These are phyloP conservation scores for Microcebus tavaratra DNA, from an alignment of 2,113 vertebrate species.

Conservation along the genomic window DNA sequence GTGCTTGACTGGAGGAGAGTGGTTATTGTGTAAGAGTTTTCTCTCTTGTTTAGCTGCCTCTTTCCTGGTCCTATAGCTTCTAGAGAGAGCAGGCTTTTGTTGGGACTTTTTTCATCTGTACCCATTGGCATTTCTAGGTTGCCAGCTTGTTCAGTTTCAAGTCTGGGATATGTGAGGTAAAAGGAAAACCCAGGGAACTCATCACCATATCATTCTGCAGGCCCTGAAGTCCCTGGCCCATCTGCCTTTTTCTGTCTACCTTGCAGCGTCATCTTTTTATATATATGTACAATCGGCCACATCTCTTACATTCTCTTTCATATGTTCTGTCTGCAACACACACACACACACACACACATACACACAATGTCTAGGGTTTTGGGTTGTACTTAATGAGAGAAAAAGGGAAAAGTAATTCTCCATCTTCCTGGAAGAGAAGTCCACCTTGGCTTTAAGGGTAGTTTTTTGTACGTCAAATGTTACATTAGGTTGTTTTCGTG, in stretches of 20 bases:
- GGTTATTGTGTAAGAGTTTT: neutral
- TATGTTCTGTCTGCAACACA: neutral
- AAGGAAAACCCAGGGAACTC: neutral
- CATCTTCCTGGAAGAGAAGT: neutral
- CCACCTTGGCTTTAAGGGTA: neutral
- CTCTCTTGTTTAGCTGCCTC: neutral
- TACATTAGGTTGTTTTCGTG: neutral
- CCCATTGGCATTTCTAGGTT: neutral
- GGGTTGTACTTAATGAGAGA: neutral
- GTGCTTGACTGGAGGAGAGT: neutral
- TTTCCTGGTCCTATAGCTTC: neutral
- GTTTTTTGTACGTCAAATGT: neutral
- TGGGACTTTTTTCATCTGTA: neutral
- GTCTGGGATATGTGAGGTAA: neutral
- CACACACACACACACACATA: too few species aligned
- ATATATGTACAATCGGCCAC: neutral
- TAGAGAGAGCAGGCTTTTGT: neutral
- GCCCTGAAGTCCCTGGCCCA: neutral
- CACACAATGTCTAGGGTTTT: neutral
- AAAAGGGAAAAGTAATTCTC: neutral
- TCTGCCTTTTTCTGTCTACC: neutral
- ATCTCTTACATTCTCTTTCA: neutral
- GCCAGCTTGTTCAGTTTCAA: neutral
- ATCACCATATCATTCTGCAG: neutral
- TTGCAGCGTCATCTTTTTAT: neutral